Percentiles rank a stretch among this genome's conserved stretches.
Conservation (phyloP, 2,113 vertebrate species). For the Leptobrachium ailaonicum region DNA sequence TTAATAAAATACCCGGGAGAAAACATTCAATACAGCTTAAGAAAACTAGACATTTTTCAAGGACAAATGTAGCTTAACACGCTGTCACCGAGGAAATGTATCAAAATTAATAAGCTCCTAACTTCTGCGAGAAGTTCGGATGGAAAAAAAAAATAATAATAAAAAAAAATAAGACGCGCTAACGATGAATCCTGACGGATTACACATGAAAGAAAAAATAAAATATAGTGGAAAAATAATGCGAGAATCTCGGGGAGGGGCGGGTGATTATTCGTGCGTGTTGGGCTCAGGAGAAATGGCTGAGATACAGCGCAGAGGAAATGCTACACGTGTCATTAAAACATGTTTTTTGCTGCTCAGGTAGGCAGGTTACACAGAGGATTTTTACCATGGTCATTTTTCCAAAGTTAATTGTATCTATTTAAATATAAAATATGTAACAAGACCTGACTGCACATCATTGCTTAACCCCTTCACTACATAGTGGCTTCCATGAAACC, state of each 20-base stretch:
- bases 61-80: constrained; percentile 19
- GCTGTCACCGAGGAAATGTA: constrained; percentile 21
- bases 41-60: constrained; percentile 20
- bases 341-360: too few species aligned
- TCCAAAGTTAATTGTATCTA: too few species aligned
- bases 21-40: constrained; percentile 26
- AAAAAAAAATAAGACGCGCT: constrained; percentile 1
- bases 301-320: not conserved
- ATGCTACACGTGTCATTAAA: too few species aligned
- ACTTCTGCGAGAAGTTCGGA: constrained; percentile 14
- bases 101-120: constrained; percentile 25
- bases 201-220: constrained; percentile 28
- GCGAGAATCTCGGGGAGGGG: not conserved
- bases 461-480: too few species aligned
- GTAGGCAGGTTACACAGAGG: too few species aligned
- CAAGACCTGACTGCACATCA: too few species aligned
- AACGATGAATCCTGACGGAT: constrained; percentile 15
- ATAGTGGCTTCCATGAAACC: too few species aligned
- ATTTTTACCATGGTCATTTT: too few species aligned
- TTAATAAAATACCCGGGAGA: constrained; percentile 22
- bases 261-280: constrained; percentile 5
- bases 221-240: constrained; percentile 5
- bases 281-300: not conserved
- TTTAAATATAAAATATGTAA: too few species aligned
- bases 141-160: not conserved